Percentiles rank a stretch among this genome's conserved stretches.
Conservation (phyloP, 2,888 invertebrate genomes). For the Cryptus armator region DNA sequence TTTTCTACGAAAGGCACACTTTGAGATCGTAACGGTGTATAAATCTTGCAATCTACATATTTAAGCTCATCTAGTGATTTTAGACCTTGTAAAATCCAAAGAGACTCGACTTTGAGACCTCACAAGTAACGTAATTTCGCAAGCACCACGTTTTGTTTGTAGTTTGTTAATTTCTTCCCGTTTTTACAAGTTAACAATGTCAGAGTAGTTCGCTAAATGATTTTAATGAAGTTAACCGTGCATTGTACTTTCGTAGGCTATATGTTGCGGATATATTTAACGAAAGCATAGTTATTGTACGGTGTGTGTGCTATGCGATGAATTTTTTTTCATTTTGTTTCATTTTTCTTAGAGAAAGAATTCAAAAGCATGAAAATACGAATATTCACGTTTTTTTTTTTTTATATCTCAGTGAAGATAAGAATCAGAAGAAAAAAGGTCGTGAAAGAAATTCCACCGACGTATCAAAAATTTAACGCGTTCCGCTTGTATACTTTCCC, state of each 20-base stretch:
- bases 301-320: slow-evolving; percentile 10
- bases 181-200: slow-evolving; percentile 9
- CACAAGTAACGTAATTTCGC: slow-evolving; percentile 46
- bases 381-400: slow-evolving; percentile 2
- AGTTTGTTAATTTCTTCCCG: neutral
- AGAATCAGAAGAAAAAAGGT: slow-evolving; percentile 30
- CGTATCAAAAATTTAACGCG: slow-evolving; percentile 45
- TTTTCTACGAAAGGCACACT: slow-evolving; percentile 66
- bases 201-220: neutral
- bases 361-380: neutral
- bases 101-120: slow-evolving; percentile 33
- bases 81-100: slow-evolving; percentile 48
- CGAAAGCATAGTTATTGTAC: slow-evolving; percentile 22
- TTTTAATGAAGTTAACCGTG: slow-evolving; percentile 32
- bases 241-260: slow-evolving; percentile 27
- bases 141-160: slow-evolving; percentile 20
- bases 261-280: slow-evolving; percentile 30
- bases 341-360: slow-evolving; percentile 14
- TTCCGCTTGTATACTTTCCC: slow-evolving; percentile 9
- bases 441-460: slow-evolving; percentile 51
- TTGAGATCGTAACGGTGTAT: slow-evolving; percentile 66
- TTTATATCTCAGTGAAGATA: neutral
- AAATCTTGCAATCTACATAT: slow-evolving; percentile 60
- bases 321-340: slow-evolving; percentile 13
- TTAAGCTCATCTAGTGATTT: slow-evolving; percentile 48